phyloP scores from a whole-genome alignment of 2,113 vertebrate species.

The Leucoraja erinaceus region DNA sequence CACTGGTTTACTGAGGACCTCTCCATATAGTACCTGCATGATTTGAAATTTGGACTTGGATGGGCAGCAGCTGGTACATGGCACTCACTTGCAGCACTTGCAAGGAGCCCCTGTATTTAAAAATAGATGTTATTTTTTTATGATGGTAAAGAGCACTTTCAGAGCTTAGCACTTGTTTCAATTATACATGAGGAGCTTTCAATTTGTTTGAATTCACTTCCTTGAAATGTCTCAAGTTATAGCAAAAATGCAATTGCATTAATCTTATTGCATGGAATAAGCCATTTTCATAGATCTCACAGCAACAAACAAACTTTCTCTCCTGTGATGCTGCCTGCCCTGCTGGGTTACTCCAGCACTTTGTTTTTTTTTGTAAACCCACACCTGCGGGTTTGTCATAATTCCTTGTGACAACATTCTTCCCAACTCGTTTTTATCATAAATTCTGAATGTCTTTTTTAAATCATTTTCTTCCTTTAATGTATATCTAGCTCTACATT shows the following conservation, averaged over 20 bases:
- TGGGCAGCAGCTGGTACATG: not conserved
- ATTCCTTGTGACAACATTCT: no score
- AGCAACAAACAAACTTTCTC: not conserved
- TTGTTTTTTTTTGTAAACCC: no score
- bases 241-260: not conserved
- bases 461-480: not conserved
- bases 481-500: not conserved
- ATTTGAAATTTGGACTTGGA: not conserved
- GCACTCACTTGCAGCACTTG: not conserved
- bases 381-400: no score
- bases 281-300: not conserved
- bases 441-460: not conserved
- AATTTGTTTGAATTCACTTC: not conserved
- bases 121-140: not conserved
- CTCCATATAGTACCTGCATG: not conserved
- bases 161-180: not conserved
- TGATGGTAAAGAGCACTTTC: not conserved
- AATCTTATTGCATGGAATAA: not conserved
- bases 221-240: not conserved
- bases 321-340: no score
- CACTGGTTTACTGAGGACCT: not conserved
- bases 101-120: not conserved
- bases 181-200: not conserved
- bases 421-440: not conserved
- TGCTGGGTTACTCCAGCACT: no score